Percentiles rank a stretch among this genome's conserved stretches.
These are phyloP conservation scores for Olivierus martensii DNA, from an alignment of 1,140 invertebrate genomes.

Conservation along the genomic window DNA sequence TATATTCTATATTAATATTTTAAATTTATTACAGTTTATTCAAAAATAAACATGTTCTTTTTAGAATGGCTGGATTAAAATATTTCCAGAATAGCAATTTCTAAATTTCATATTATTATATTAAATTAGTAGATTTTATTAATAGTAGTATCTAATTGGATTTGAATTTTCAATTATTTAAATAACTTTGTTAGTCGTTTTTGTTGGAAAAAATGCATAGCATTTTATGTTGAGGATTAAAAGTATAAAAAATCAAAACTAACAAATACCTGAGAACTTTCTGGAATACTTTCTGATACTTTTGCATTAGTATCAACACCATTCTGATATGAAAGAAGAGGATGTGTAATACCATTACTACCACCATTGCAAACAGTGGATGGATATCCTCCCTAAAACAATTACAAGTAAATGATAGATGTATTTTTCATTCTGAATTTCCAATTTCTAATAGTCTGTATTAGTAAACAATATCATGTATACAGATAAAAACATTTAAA, in stretches of 20 bases:
- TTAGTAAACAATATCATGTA: neutral
- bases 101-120: too few relatives aligned
- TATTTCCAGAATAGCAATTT: too few relatives aligned
- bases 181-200: too few relatives aligned
- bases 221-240: neutral
- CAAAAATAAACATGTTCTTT: too few relatives aligned
- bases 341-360: constrained; percentile 9
- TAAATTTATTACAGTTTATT: too few relatives aligned
- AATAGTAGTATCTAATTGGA: too few relatives aligned
- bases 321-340: neutral
- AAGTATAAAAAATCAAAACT: neutral
- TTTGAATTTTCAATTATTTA: too few relatives aligned
- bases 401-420: neutral
- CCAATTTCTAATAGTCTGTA: neutral
- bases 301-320: neutral
- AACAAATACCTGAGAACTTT: neutral
- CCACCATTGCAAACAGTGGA: constrained; percentile 7
- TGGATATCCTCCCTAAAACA: constrained; percentile 16
- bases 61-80: too few relatives aligned
- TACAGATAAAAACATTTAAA: neutral
- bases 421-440: neutral
- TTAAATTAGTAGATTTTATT: too few relatives aligned
- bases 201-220: too few relatives aligned
- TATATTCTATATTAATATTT: too few relatives aligned
- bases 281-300: neutral